Conservation (phyloP, 2,797 vertebrate genomes). For the Chloroceryle inda region DNA sequence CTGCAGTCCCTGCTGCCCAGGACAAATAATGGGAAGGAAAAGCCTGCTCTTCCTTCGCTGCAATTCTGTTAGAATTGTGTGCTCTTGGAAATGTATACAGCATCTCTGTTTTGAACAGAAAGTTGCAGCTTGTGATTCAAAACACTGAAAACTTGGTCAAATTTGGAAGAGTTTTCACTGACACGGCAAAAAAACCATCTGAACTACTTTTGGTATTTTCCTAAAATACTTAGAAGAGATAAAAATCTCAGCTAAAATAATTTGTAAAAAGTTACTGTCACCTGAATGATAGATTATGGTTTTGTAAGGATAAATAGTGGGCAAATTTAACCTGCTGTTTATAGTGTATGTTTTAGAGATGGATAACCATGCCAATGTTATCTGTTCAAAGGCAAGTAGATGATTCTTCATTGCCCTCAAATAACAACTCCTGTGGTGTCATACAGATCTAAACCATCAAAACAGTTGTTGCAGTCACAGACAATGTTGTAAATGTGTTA, state of each 20-base stretch:
- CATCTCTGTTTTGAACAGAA: not conserved
- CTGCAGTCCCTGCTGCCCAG: not conserved
- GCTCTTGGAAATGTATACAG: not conserved
- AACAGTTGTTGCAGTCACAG: slow-evolving; percentile 16
- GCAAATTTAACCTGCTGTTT: not conserved
- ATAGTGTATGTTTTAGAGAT: not conserved
- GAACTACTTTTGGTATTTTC: not conserved
- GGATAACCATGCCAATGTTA: not conserved
- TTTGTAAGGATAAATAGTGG: not conserved
- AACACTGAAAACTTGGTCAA: not conserved
- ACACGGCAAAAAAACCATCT: not conserved
- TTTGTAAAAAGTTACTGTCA: not conserved
- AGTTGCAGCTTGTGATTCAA: not conserved
- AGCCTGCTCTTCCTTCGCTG: not conserved
- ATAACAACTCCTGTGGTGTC: not conserved
- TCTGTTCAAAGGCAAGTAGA: slow-evolving; percentile 11
- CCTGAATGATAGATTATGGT: not conserved
- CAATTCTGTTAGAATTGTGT: not conserved
- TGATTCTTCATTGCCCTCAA: not conserved
- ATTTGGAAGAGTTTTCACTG: not conserved
- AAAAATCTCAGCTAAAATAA: not conserved
- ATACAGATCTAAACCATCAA: not conserved
- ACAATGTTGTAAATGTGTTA: not conserved
- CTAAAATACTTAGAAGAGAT: not conserved
- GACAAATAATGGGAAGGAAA: not conserved